Conservation (phyloP, 2,113 vertebrate genomes). For the Marcusenius ussheri region DNA sequence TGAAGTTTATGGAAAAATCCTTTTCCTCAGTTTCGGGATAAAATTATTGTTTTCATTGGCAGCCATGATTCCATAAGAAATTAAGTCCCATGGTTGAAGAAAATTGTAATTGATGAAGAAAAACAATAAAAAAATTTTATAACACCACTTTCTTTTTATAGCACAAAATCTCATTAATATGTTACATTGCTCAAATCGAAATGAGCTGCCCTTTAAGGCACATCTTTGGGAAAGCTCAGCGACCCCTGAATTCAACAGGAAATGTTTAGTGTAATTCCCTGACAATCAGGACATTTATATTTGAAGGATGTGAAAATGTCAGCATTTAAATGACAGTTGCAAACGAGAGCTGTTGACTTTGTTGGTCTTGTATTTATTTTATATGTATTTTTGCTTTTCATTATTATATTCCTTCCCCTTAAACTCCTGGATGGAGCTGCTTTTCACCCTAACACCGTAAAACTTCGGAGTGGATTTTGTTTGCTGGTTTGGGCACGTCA, state of each 20-base stretch:
- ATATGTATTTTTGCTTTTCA: neutral
- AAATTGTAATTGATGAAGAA: neutral
- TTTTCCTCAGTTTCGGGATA: neutral
- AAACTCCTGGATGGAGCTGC: neutral
- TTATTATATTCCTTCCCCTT: neutral
- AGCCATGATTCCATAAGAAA: neutral
- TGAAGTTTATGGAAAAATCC: constrained; percentile 12
- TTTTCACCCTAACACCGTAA: neutral
- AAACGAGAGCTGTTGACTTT: neutral
- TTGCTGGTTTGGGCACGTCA: neutral
- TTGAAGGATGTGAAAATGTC: neutral
- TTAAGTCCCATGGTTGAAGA: neutral
- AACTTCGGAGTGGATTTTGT: neutral
- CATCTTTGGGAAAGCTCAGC: neutral
- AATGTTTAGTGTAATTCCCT: neutral
- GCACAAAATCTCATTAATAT: neutral
- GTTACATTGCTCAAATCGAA: neutral
- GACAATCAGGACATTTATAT: neutral
- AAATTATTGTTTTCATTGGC: neutral
- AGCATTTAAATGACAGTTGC: neutral
- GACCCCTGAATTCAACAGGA: neutral
- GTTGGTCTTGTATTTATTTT: neutral
- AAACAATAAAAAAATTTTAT: neutral
- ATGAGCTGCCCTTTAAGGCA: neutral
- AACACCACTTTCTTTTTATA: neutral